These are phyloP conservation scores for Tethya wilhelma DNA, from an alignment of 37 sponge, comb jelly and placozoan genomes.

Conservation along the genomic window DNA sequence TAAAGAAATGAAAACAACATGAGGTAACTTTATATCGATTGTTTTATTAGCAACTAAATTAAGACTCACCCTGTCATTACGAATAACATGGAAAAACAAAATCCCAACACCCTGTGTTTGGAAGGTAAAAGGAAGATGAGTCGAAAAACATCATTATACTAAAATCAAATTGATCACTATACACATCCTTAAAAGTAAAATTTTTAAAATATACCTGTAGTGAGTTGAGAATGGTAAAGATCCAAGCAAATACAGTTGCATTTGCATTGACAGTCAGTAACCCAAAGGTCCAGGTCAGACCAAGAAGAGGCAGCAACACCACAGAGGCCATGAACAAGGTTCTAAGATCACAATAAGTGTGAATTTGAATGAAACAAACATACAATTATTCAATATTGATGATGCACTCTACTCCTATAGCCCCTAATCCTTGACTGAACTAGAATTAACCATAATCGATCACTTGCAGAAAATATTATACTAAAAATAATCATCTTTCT, in stretches of 20 bases:
- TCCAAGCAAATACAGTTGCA: conserved; percentile 19
- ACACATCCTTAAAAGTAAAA: neutral
- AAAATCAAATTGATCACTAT: neutral
- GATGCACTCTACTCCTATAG: too few species aligned
- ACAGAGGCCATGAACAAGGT: conserved; percentile 8
- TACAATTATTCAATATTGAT: neutral
- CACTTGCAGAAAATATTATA: too few species aligned
- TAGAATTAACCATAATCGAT: too few species aligned
- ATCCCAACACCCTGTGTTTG: conserved; percentile 44
- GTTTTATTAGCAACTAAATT: too few species aligned
- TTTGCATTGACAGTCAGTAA: conserved; percentile 4
- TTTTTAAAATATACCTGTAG: conserved; percentile 3
- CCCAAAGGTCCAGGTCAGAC: conserved; percentile 20
- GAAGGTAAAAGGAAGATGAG: neutral
- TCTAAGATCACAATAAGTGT: neutral
- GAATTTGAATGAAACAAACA: neutral
- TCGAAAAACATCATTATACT: neutral
- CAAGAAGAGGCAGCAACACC: conserved; percentile 12
- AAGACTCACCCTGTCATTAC: conserved; percentile 46
- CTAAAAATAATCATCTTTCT: too few species aligned
- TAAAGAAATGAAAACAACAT: too few species aligned
- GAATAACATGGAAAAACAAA: conserved; percentile 55
- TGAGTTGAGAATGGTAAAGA: conserved; percentile 22
- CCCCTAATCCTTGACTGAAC: too few species aligned
- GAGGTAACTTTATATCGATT: too few species aligned